phyloP scores from a whole-genome alignment of 2,113 vertebrate genomes.

The Theristicus caerulescens region DNA sequence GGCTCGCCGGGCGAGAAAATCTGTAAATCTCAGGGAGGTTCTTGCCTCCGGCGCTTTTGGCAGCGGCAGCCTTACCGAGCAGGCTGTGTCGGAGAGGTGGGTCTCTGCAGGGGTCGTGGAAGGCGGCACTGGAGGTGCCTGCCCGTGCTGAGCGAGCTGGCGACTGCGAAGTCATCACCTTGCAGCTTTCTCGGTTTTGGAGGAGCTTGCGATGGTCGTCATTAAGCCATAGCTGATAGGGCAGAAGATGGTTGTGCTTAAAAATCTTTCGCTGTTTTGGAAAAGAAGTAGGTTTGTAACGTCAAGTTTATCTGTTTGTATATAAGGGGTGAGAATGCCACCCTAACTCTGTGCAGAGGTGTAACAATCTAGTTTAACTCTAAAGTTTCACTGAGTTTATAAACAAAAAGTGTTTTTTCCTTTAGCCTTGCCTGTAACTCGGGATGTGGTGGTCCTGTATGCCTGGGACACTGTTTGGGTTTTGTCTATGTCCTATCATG shows the following conservation, averaged over 20 bases:
- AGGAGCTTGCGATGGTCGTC: not conserved
- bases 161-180: not conserved
- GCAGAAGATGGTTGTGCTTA: not conserved
- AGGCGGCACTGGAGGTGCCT: not conserved
- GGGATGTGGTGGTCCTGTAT: not conserved
- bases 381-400: not conserved
- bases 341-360: not conserved
- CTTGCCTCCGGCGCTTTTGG: not conserved
- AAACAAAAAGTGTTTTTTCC: not conserved
- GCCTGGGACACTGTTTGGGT: not conserved
- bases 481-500: rapidly evolving
- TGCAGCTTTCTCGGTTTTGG: not conserved
- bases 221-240: not conserved
- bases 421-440: rapidly evolving
- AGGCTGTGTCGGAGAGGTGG: not conserved
- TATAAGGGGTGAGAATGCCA: not conserved
- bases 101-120: not conserved
- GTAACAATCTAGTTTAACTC: not conserved
- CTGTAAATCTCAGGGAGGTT: rapidly evolving
- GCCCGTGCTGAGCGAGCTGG: rapidly evolving
- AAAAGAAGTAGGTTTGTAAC: not conserved
- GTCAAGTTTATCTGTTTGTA: not conserved
- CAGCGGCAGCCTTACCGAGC: not conserved
- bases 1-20: not conserved
- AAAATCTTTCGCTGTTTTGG: not conserved